Percentiles rank a stretch among this genome's conserved stretches.
Conservation (phyloP, 2,888 invertebrate genomes). For the Cephus rjabovi region DNA sequence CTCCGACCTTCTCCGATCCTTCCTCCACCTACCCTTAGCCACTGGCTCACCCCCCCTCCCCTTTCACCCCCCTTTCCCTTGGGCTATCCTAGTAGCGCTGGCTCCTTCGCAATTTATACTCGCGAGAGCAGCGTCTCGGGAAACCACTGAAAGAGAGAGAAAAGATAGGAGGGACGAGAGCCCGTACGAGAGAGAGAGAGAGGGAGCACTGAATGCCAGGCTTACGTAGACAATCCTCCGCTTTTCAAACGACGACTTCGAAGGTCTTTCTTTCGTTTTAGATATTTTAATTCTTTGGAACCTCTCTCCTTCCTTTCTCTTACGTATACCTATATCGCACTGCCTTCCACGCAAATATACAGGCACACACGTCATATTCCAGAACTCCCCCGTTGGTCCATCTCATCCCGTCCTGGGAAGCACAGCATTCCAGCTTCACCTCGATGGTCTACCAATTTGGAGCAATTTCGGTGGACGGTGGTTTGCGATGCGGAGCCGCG, state of each 20-base stretch:
- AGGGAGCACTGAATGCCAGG: conserved; percentile 61
- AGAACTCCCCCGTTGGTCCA: neutral
- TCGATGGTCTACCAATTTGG: neutral
- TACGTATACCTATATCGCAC: neutral
- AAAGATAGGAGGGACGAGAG: conserved; percentile 23
- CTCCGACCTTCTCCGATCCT: conserved; percentile 21
- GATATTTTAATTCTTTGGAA: conserved; percentile 64
- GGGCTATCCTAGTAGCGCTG: conserved; percentile 23
- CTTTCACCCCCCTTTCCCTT: conserved; percentile 39
- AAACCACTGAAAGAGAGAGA: conserved; percentile 23
- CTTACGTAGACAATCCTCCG: conserved; percentile 65
- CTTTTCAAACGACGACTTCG: conserved; percentile 58
- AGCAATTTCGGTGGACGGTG: neutral
- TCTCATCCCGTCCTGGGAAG: neutral
- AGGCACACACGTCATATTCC: neutral
- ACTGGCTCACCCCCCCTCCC: conserved; percentile 22
- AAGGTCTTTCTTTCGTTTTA: conserved; percentile 62
- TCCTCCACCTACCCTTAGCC: conserved; percentile 8
- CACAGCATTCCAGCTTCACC: neutral
- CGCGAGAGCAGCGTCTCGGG: conserved; percentile 24
- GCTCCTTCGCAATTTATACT: conserved; percentile 60
- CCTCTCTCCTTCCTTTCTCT: conserved; percentile 44
- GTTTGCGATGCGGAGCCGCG: neutral
- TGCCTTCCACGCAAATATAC: neutral
- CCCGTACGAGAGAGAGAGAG: conserved; percentile 45